These are phyloP conservation scores for Tribolium freemani DNA, from an alignment of 2,888 invertebrate genomes.

Conservation along the genomic window DNA sequence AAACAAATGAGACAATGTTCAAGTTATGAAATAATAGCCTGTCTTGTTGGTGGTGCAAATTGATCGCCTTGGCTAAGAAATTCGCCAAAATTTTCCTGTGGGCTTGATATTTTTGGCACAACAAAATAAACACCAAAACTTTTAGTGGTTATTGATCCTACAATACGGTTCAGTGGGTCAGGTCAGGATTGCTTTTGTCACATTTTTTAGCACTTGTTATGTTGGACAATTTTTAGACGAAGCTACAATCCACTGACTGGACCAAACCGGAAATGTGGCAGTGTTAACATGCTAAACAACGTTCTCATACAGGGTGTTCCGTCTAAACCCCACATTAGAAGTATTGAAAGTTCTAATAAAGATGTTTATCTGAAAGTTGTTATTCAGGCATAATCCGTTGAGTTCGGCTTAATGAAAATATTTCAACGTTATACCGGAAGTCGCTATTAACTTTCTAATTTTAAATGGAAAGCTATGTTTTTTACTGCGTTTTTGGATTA, in stretches of 20 bases:
- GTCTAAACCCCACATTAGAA: no score
- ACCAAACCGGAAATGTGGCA: background rate
- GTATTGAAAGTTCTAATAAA: no score
- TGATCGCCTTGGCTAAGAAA: slow-evolving; percentile 9
- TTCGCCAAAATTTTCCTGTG: slow-evolving; percentile 8
- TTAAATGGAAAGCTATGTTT: no score
- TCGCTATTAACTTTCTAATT: no score
- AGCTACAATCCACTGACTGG: background rate
- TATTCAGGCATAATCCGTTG: no score
- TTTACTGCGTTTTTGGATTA: no score
- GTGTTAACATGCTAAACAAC: background rate
- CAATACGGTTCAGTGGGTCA: slow-evolving; percentile 5
- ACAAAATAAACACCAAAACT: slow-evolving; percentile 2
- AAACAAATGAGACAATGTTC: background rate
- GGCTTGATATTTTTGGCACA: slow-evolving; percentile 2
- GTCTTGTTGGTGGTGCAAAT: slow-evolving; percentile 1
- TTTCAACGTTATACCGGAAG: no score
- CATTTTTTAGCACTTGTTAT: background rate
- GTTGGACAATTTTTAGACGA: background rate
- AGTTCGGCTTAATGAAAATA: no score
- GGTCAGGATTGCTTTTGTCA: slow-evolving; percentile 6
- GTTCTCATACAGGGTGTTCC: no score
- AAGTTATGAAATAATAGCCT: background rate
- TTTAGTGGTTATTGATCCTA: slow-evolving; percentile 17
- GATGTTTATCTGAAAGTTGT: no score